These are phyloP conservation scores for Ameiurus melas DNA, from an alignment of 2,113 vertebrate genomes.

Conservation along the genomic window DNA sequence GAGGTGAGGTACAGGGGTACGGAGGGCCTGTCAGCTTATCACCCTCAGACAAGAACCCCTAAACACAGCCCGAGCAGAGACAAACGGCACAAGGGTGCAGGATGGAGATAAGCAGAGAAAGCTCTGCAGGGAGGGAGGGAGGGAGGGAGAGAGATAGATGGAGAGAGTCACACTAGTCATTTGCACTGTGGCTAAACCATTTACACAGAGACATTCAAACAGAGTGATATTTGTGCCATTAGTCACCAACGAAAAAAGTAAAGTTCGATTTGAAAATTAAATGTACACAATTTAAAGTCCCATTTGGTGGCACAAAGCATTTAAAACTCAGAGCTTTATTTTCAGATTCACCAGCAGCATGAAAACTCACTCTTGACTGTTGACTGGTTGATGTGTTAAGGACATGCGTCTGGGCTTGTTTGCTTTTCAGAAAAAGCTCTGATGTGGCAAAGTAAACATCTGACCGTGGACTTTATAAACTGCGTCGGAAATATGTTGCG, in stretches of 20 bases:
- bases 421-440: neutral
- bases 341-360: neutral
- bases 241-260: neutral
- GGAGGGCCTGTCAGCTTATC: slow-evolving; percentile 74
- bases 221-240: slow-evolving; percentile 66
- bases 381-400: neutral
- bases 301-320: neutral
- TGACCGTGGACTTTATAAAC: neutral
- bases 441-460: neutral
- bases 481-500: neutral
- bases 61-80: slow-evolving; percentile 71
- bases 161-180: slow-evolving; percentile 56
- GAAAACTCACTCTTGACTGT: neutral
- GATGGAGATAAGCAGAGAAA: slow-evolving; percentile 72
- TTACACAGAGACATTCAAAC: slow-evolving; percentile 66
- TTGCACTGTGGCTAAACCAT: slow-evolving; percentile 67
- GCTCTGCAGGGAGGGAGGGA: slow-evolving; percentile 64
- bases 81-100: slow-evolving; percentile 71
- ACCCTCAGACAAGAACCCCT: slow-evolving; percentile 75
- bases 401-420: neutral
- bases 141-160: slow-evolving; percentile 60
- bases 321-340: neutral
- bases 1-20: slow-evolving; percentile 35
- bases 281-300: neutral
- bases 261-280: neutral